These are phyloP conservation scores for Bombyx huttoni DNA, from an alignment of 2,888 invertebrate genomes.

Conservation along the genomic window DNA sequence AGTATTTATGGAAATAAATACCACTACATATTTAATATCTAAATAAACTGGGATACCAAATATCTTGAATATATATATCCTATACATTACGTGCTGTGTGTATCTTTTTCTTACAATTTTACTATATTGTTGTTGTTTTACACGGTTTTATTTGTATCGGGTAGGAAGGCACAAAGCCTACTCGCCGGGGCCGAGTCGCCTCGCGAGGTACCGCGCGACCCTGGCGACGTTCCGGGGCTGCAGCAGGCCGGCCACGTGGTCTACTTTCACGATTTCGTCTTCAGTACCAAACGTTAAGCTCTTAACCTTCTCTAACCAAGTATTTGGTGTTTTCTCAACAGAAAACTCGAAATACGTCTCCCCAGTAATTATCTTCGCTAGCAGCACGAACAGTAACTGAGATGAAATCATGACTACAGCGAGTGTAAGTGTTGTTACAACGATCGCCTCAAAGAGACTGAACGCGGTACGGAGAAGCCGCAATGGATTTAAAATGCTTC, in stretches of 20 bases:
- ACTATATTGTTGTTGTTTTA: no score
- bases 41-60: no score
- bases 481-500: background rate
- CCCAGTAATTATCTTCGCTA: slow-evolving; percentile 33
- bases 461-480: slow-evolving; percentile 17
- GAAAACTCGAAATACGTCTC: slow-evolving; percentile 29
- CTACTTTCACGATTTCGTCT: slow-evolving; percentile 28
- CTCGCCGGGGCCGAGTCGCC: slow-evolving; percentile 9
- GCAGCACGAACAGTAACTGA: slow-evolving; percentile 27
- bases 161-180: background rate
- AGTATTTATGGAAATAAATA: no score
- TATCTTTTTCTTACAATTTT: no score
- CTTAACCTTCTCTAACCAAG: slow-evolving; percentile 31
- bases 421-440: slow-evolving; percentile 30
- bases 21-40: no score
- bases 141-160: background rate
- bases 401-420: slow-evolving; percentile 22
- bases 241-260: slow-evolving; percentile 32
- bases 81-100: no score
- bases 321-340: slow-evolving; percentile 22
- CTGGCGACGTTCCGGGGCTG: slow-evolving; percentile 28
- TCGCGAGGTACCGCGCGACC: slow-evolving; percentile 27
- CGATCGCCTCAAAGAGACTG: slow-evolving; percentile 23
- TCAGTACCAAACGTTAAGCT: slow-evolving; percentile 30
- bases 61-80: no score